Conservation (phyloP, 2,113 vertebrate genomes). For the Hippocampus barbouri region DNA sequence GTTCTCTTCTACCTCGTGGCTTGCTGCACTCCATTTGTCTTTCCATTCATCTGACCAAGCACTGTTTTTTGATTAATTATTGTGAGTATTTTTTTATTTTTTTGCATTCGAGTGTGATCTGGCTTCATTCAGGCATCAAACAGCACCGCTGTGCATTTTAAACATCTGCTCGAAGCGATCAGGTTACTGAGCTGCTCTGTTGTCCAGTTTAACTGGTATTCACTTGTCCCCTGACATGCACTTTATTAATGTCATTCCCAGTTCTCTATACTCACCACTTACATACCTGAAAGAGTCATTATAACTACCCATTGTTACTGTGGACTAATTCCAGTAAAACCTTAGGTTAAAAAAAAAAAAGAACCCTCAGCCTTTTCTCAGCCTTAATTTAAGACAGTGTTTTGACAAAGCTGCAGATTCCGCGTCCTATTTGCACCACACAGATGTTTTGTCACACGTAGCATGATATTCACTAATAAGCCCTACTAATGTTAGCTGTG, state of each 20-base stretch:
- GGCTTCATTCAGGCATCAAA: slow-evolving; percentile 16
- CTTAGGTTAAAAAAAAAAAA: slow-evolving; percentile 31
- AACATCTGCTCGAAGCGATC: slow-evolving; percentile 28
- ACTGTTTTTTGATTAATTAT: background rate
- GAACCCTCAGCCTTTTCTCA: slow-evolving; percentile 14
- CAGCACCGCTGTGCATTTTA: slow-evolving; percentile 6
- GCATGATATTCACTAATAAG: slow-evolving; percentile 29
- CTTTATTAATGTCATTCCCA: slow-evolving; percentile 12
- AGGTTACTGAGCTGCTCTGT: slow-evolving; percentile 19
- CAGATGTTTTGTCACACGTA: background rate
- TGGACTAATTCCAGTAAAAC: slow-evolving; percentile 36
- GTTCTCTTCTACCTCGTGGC: background rate
- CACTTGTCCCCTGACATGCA: slow-evolving; percentile 7
- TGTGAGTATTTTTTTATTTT: background rate
- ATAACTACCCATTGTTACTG: slow-evolving; percentile 4
- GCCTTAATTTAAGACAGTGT: slow-evolving; percentile 25
- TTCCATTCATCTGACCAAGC: slow-evolving; percentile 20
- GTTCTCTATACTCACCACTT: slow-evolving; percentile 18
- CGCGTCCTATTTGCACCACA: background rate
- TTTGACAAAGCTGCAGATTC: slow-evolving; percentile 12
- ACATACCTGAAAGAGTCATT: slow-evolving; percentile 21
- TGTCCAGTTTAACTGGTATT: slow-evolving; percentile 14
- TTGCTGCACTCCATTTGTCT: background rate
- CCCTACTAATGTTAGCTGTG: slow-evolving; percentile 63
- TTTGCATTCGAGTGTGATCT: slow-evolving; percentile 5